Conservation (phyloP, 2,797 vertebrate species). For the Phoxinus dragarum region DNA sequence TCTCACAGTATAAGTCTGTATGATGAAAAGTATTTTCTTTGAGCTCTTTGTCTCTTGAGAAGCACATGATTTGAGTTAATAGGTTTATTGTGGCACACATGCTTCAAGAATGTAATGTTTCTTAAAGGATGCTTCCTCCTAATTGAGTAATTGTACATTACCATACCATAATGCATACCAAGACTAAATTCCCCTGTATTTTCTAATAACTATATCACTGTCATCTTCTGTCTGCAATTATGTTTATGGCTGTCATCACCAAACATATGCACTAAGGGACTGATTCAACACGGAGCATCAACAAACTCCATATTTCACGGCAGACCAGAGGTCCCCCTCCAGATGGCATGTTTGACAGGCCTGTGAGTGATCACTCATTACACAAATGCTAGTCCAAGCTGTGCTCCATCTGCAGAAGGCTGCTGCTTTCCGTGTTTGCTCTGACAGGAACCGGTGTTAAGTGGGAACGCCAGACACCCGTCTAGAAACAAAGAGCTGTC, state of each 20-base stretch:
- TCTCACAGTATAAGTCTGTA: neutral
- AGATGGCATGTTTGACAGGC: constrained; percentile 74
- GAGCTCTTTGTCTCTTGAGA: constrained; percentile 29
- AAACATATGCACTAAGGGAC: constrained; percentile 24
- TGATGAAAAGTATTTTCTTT: constrained; percentile 18
- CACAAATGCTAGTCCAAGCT: constrained; percentile 75
- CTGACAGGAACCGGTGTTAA: constrained; percentile 73
- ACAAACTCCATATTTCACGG: constrained; percentile 11
- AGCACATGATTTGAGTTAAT: constrained; percentile 38
- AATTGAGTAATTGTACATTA: constrained; percentile 6
- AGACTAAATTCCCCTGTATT: neutral
- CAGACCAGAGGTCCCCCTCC: constrained; percentile 60
- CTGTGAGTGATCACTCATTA: constrained; percentile 75
- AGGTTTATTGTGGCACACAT: constrained; percentile 35
- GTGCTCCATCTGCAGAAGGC: constrained; percentile 68
- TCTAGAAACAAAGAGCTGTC: constrained; percentile 74
- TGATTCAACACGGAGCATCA: neutral
- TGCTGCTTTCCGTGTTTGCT: constrained; percentile 66
- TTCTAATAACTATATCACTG: constrained; percentile 20
- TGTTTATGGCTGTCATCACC: constrained; percentile 24
- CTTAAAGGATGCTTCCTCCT: constrained; percentile 20
- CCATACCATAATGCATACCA: constrained; percentile 8
- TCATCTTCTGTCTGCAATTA: constrained; percentile 25
- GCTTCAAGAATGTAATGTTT: constrained; percentile 30
- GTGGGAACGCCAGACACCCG: constrained; percentile 72